A percentile compares a stretch with the other conserved stretches of the same genome.
These are phyloP conservation scores for Ictidomys tridecemlineatus DNA, from an alignment of 2,113 vertebrate genomes.

Conservation along the genomic window DNA sequence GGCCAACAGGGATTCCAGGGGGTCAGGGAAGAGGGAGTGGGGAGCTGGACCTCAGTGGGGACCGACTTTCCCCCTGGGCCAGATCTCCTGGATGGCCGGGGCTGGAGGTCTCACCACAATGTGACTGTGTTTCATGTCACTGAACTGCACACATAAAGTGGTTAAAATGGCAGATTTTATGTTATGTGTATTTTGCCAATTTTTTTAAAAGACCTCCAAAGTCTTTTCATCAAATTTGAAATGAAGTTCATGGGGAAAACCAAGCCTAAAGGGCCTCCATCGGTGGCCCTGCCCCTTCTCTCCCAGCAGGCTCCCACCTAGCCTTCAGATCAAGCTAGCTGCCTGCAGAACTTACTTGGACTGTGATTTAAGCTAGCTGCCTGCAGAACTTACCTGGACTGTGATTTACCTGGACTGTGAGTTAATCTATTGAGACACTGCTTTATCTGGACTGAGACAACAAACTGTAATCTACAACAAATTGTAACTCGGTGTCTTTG, in stretches of 20 bases:
- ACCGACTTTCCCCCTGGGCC: too few species aligned
- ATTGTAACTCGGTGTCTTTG: too few species aligned
- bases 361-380: too few species aligned
- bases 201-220: neutral
- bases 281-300: neutral
- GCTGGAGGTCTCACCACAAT: fast-evolving
- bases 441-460: too few species aligned
- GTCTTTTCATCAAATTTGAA: neutral
- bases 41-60: neutral
- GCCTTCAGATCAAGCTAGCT: too few species aligned
- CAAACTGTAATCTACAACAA: too few species aligned
- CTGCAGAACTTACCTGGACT: too few species aligned
- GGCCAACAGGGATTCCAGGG: neutral
- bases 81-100: too few species aligned
- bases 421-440: too few species aligned
- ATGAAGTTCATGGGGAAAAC: neutral
- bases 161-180: neutral
- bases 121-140: neutral
- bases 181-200: neutral
- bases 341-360: too few species aligned
- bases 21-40: too few species aligned
- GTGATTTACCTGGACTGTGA: too few species aligned
- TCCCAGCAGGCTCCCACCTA: neutral
- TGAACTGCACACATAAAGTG: neutral
- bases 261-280: neutral